Evolutionary conservation across 2,113 vertebrate species (phyloP).

Genomic region (Pogona vitticeps): DNA sequence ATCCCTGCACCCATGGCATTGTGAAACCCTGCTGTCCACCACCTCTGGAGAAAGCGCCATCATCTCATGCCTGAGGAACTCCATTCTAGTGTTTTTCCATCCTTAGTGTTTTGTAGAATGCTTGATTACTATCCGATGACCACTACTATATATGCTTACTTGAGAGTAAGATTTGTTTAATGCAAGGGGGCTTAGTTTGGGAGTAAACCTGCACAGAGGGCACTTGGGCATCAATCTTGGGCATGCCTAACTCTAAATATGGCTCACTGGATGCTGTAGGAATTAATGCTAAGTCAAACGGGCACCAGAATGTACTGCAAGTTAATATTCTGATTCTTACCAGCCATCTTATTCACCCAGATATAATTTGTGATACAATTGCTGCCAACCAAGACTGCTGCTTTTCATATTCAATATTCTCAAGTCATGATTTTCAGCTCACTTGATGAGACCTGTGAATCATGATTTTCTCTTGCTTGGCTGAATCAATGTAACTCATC

Average conservation of each 20-base stretch:
- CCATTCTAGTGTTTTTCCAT: not conserved
- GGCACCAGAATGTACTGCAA: not conserved
- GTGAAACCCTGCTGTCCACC: too few relatives aligned
- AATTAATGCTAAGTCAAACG: not conserved
- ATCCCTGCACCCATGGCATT: too few relatives aligned
- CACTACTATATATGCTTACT: not conserved
- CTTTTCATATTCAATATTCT: conserved; percentile 38
- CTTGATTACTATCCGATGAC: not conserved
- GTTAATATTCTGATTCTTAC: not conserved
- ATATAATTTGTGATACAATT: conserved; percentile 48
- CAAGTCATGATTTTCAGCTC: conserved; percentile 49
- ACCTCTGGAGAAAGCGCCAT: not conserved
- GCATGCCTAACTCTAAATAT: not conserved
- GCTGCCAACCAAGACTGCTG: conserved; percentile 15
- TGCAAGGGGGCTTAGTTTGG: not conserved
- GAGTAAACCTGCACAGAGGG: not conserved
- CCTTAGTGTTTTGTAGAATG: not conserved
- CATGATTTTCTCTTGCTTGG: conserved; percentile 20
- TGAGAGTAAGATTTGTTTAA: not conserved
- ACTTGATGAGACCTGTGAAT: conserved; percentile 32
- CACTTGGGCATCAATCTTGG: not conserved
- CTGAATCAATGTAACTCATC: conserved; percentile 34
- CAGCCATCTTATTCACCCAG: conserved; percentile 34
- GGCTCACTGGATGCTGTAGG: not conserved
- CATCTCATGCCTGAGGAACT: not conserved